Evolutionary conservation across 2,113 vertebrate species (phyloP).

Genomic region (Psammodynastes pulverulentus): DNA sequence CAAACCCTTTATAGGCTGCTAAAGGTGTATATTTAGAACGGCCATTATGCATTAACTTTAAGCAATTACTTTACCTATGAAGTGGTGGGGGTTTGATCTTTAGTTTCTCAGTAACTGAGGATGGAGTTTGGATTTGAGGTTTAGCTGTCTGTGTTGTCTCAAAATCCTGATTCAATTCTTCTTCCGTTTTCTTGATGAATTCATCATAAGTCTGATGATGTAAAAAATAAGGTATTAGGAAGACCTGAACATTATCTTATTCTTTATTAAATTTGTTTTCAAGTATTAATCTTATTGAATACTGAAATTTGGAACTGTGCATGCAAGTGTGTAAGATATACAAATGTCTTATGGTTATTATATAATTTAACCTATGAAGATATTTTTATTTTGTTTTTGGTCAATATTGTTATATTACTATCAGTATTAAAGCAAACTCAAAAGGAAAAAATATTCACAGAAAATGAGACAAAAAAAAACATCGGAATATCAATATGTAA

Average conservation of each 20-base stretch:
- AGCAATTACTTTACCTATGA: conserved; percentile 72
- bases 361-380: not conserved
- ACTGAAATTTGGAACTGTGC: not conserved
- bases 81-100: conserved; percentile 73
- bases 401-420: not conserved
- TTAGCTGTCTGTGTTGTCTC: conserved; percentile 73
- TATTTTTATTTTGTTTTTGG: not conserved
- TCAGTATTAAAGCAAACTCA: not conserved
- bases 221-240: conserved; percentile 36
- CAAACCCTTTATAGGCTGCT: not conserved
- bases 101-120: conserved; percentile 73
- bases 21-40: not conserved
- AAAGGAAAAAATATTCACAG: not conserved
- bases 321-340: not conserved
- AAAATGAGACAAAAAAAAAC: not conserved
- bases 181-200: conserved; percentile 95
- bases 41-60: not conserved
- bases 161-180: conserved; percentile 82
- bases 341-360: not conserved
- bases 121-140: conserved; percentile 77
- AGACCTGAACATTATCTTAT: not conserved
- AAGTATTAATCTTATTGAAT: not conserved
- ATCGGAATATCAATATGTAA: not conserved
- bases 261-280: not conserved
- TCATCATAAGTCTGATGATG: conserved; percentile 86